Evolutionary conservation across 2,888 invertebrate genomes (phyloP), one percentile per base, ranked within the genome.

Genomic region (Lomographa bimaculata): DNA sequence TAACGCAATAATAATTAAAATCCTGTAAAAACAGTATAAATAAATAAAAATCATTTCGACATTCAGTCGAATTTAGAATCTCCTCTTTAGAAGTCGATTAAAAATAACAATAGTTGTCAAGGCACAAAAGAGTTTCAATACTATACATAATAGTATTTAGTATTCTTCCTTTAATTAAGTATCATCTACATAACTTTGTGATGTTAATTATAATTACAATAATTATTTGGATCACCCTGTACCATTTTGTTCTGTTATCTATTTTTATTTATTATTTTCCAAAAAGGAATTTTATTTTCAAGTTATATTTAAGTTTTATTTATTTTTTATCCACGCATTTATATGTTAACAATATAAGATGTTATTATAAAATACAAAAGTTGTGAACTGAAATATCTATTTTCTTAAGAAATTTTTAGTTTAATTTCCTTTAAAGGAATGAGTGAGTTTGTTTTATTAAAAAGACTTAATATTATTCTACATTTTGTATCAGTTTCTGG

Each of bases 361-460:
- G 17, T 36, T 8, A 36, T 34, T 26, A 5, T 36, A 17, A 5
- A 24, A 23, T 11, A 24, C 17, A 6, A n/a, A 23, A 29, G 37
- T 37, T 29, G 29, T 37, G 37, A 29, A 8, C 11, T 28, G 17
- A 17, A 23, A 8, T 36, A 34, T 26, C 6, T 36, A 28, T 36
- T 28, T 28, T 36, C 23, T 24, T 37, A 29, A 28, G 7, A 21
- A 14, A 11, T 6, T n/a, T 8, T 27, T 9, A 3, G 2, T 12
- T 26, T 26, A 7, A 5, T 7, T 14, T 26, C 25, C 12, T 7
- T 2, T 26, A 5, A 9, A 21, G 2, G 29, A 14, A 9, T 24
- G 9, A 16, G n/a, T 10, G 7, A 16, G 11, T 5, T 11, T 7
- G 5, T 12, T 20, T 24, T 12, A 11, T 24, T 12, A 7, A n/a